Conservation (phyloP, 2,888 invertebrate species). For the Calameuta pallipes region DNA sequence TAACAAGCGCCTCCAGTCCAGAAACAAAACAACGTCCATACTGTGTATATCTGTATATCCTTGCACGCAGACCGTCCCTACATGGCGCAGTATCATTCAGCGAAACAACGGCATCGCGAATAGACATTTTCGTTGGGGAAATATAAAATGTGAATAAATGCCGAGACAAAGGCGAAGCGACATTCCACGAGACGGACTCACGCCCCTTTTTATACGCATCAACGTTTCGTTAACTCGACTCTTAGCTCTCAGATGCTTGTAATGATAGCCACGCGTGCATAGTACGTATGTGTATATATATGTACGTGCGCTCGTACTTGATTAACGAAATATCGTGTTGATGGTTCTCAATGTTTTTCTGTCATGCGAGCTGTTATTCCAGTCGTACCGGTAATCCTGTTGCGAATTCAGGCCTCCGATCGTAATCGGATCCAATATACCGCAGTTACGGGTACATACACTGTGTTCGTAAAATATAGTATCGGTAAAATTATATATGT, state of each 20-base stretch:
- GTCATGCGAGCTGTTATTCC: not conserved
- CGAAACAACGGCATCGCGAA: not conserved
- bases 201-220: not conserved
- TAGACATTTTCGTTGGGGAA: not conserved
- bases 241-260: not conserved
- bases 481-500: not conserved
- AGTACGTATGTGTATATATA: not conserved
- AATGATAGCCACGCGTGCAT: not conserved
- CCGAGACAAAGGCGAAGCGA: not conserved
- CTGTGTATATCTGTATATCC: not conserved
- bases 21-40: conserved; percentile 14
- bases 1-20: conserved; percentile 43
- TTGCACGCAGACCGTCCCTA: not conserved
- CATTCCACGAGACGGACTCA: not conserved
- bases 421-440: not conserved
- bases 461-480: not conserved
- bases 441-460: not conserved
- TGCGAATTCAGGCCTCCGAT: not conserved
- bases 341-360: not conserved
- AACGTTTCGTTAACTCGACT: not conserved
- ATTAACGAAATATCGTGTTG: not conserved
- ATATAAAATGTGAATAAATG: not conserved
- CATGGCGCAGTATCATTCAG: not conserved
- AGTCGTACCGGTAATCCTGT: not conserved
- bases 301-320: not conserved